phyloP scores from a whole-genome alignment of 2,113 vertebrate species.

The Chiloscyllium plagiosum region DNA sequence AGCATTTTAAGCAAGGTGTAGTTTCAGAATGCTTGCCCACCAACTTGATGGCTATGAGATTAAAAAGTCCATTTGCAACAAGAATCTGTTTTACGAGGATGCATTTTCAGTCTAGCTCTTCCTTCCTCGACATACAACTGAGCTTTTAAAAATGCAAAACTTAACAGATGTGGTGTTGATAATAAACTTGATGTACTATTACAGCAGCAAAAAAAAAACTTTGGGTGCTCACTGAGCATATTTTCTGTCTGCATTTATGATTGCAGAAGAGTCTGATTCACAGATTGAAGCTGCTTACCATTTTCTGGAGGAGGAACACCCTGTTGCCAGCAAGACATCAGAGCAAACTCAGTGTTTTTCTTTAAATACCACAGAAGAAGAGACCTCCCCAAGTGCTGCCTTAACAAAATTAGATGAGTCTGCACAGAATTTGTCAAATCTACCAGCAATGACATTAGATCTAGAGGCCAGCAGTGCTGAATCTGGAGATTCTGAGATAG shows the following conservation, averaged over 20 bases:
- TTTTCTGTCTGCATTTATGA: slow-evolving; percentile 35
- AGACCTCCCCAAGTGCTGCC: slow-evolving; percentile 12
- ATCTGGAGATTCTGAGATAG: slow-evolving; percentile 90
- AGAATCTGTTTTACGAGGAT: too few species aligned
- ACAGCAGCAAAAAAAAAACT: not conserved
- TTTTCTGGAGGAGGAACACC: slow-evolving; percentile 61
- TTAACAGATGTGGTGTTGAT: not conserved
- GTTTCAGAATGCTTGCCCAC: not conserved
- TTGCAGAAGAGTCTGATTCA: slow-evolving; percentile 59
- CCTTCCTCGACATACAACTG: not conserved
- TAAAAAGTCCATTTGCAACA: not conserved
- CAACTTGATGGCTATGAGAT: not conserved
- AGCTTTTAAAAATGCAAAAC: not conserved
- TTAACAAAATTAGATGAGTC: slow-evolving; percentile 43
- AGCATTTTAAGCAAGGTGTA: not conserved
- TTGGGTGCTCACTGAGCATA: slow-evolving; percentile 24
- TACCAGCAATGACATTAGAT: slow-evolving; percentile 50
- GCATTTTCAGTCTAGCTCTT: not conserved
- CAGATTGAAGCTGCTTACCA: slow-evolving; percentile 63
- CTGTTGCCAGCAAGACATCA: slow-evolving; percentile 60
- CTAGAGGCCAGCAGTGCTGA: slow-evolving; percentile 79
- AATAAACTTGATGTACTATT: not conserved
- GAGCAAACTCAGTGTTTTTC: slow-evolving; percentile 56
- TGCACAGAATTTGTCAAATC: slow-evolving; percentile 44
- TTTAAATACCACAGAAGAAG: slow-evolving; percentile 49